Evolutionary conservation across 1,140 invertebrate genomes (phyloP), one percentile per base, ranked within the genome.

Genomic region (Scaptomyza montana): DNA sequence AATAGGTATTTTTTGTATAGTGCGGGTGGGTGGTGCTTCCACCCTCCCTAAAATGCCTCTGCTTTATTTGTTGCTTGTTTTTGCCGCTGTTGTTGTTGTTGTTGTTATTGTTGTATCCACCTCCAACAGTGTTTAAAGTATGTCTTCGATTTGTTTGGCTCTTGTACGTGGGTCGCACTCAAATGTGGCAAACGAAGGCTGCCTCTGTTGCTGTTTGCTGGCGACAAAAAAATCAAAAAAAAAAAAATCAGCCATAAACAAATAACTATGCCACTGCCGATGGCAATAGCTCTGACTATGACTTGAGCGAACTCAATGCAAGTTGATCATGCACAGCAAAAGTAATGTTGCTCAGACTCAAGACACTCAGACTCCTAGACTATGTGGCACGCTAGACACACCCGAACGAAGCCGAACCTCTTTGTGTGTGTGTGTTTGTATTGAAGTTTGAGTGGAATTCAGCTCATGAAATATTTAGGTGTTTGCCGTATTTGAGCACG

Each of bases 401-500:
- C 63, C 63, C 55, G 46, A 72, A 13, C 63, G 28, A 3, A 39
- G 19, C 33, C 46, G 56, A 41, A 41, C 45, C 19, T 13, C 41
- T 59, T 4, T 2, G 63, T 64, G 30, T 25, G 69, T 13, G 28
- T 60, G 45, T 41, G 39, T 59, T n/a, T 25, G 60, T 46, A 49
- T 47, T 43, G 49, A 28, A 53, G 62, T 36, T 59, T 12, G 36
- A 39, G 81, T 86, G 78, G 67, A 70, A 71, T 81, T 74, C 78
- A 69, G 63, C 70, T 81, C 78, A 72, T 72, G 77, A 86, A 82
- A 89, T 89, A 86, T 86, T 89, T 86, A 87, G 84, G 82, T 86
- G 78, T 84, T 89, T 78, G 78, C 82, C 82, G 78, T 86, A 89
- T 86, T 86, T 89, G 79, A 76, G 75, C 82, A 84, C 72, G 71